A percentile compares a stretch with the other conserved stretches of the same genome.
These are phyloP conservation scores for Drosophila novamexicana DNA, from an alignment of 1,140 invertebrate genomes.

Conservation along the genomic window DNA sequence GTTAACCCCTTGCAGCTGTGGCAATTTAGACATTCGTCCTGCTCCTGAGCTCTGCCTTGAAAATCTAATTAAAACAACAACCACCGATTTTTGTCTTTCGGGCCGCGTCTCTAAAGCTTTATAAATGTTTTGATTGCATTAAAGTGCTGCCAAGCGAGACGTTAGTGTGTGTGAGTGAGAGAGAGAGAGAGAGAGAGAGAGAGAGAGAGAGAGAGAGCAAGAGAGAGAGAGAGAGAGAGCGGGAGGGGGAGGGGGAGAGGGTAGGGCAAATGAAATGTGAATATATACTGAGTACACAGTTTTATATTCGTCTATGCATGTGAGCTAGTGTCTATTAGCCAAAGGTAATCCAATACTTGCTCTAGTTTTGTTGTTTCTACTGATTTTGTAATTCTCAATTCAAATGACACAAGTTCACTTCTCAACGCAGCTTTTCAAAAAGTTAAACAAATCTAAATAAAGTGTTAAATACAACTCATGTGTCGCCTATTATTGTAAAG, in stretches of 20 bases:
- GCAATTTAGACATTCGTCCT: conserved; percentile 78
- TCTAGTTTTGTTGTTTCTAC: not conserved
- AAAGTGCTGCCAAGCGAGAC: conserved; percentile 78
- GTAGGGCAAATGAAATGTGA: not conserved
- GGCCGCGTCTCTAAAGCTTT: conserved; percentile 69
- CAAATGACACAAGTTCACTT: too few species aligned
- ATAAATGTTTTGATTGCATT: conserved; percentile 83
- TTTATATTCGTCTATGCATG: conserved; percentile 1
- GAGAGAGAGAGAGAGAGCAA: not conserved
- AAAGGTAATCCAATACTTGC: conserved; percentile 12
- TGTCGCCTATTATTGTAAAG: too few species aligned
- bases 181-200: not conserved
- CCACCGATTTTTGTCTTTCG: conserved; percentile 80
- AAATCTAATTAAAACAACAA: conserved; percentile 83
- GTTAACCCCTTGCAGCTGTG: conserved; percentile 80
- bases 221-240: too few species aligned
- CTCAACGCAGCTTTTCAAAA: not conserved
- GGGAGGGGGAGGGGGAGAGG: not conserved
- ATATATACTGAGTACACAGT: conserved; percentile 3
- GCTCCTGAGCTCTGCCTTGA: conserved; percentile 59
- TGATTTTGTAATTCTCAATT: not conserved
- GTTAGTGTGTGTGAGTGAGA: not conserved
- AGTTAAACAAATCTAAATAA: too few species aligned
- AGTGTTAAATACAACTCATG: too few species aligned
- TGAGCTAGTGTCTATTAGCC: not conserved